Conservation (phyloP, 2,113 vertebrate species). For the Porphyrio hochstetteri region DNA sequence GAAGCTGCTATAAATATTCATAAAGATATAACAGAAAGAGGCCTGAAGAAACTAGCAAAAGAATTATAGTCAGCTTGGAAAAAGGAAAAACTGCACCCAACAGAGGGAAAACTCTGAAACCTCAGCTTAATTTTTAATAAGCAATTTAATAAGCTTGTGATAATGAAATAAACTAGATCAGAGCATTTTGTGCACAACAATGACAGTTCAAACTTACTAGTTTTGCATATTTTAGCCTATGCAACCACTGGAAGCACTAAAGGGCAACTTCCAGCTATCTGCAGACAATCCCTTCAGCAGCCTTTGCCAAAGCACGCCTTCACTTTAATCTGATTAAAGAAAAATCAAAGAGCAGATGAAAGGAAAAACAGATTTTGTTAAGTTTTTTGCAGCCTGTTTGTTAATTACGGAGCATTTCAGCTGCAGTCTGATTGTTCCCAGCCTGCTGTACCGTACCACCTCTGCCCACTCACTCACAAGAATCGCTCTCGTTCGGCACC, state of each 20-base stretch:
- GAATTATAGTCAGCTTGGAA: neutral
- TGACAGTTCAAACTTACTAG: conserved; percentile 1
- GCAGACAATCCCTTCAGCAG: neutral
- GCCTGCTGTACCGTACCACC: neutral
- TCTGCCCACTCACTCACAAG: neutral
- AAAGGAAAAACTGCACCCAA: neutral
- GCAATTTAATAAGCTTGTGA: neutral
- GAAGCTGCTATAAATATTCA: conserved; percentile 14
- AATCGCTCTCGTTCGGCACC: neutral
- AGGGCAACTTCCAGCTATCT: neutral
- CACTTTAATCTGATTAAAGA: neutral
- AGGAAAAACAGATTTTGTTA: neutral
- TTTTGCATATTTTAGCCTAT: neutral
- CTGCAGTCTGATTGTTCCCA: neutral
- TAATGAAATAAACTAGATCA: conserved; percentile 47
- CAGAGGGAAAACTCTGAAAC: neutral
- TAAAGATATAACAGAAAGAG: neutral
- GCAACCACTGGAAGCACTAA: neutral
- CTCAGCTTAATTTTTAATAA: conserved; percentile 1
- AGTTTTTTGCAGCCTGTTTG: neutral
- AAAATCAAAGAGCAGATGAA: conserved; percentile 10
- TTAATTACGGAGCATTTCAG: conserved; percentile 12
- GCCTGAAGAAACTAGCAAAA: neutral
- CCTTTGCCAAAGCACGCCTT: neutral
- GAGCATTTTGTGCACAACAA: neutral